Conservation (phyloP, 2,888 invertebrate genomes). For the Agonopterix heracliana region DNA sequence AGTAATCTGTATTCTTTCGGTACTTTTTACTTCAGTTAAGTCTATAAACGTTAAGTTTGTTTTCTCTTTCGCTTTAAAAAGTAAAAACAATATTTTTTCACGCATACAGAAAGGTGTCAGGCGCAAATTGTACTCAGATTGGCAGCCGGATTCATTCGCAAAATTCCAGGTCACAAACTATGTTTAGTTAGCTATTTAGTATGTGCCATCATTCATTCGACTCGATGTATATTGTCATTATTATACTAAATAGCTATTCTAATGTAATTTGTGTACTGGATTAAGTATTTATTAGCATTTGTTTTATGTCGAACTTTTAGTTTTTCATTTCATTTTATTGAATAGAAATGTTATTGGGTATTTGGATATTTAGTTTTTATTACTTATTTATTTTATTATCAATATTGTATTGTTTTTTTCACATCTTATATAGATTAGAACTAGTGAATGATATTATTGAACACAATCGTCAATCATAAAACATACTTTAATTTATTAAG, state of each 20-base stretch:
- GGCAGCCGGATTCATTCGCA: constrained; percentile 37
- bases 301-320: background rate
- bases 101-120: constrained; percentile 32
- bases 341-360: too few relatives aligned
- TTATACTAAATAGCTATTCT: constrained; percentile 42
- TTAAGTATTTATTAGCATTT: background rate
- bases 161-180: constrained; percentile 37
- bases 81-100: constrained; percentile 10
- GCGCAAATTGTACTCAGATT: constrained; percentile 38
- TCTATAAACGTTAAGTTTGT: too few relatives aligned
- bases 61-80: too few relatives aligned
- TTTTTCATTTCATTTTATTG: too few relatives aligned
- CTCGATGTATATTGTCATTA: constrained; percentile 22
- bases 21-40: too few relatives aligned
- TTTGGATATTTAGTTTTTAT: background rate
- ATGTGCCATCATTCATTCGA: constrained; percentile 31
- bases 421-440: too few relatives aligned
- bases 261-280: constrained; percentile 34
- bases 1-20: too few relatives aligned
- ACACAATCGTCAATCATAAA: too few relatives aligned
- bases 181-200: constrained; percentile 43
- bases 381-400: too few relatives aligned
- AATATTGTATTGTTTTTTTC: too few relatives aligned
- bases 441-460: too few relatives aligned
- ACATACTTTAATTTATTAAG: too few relatives aligned